Evolutionary conservation across 2,113 vertebrate genomes (phyloP).

Genomic region (Rhizomys pruinosus): DNA sequence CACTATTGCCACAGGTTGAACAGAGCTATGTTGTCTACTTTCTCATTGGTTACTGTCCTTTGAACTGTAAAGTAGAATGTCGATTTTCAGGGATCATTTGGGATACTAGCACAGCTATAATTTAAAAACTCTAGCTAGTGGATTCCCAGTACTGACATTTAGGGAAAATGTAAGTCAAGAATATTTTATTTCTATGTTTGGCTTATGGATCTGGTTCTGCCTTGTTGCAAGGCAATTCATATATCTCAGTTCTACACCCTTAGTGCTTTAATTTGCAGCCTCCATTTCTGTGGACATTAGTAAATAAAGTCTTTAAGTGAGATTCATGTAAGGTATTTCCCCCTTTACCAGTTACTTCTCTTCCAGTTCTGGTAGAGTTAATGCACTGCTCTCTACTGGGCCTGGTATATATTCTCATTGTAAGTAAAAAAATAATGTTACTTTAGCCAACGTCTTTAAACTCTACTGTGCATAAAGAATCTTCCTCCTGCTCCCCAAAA

Average conservation of each 20-base stretch:
- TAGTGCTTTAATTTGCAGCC: neutral
- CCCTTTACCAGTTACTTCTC: too few relatives aligned
- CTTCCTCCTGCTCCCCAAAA: neutral
- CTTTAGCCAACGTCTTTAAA: neutral
- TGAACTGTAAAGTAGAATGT: neutral
- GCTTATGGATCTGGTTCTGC: neutral
- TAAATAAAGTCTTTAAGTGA: neutral
- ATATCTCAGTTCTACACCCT: neutral
- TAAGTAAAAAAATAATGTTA: neutral
- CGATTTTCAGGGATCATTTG: slow-evolving; percentile 30
- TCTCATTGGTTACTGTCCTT: neutral
- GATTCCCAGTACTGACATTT: neutral
- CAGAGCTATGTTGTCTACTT: neutral
- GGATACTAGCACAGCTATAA: neutral
- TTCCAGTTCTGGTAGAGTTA: neutral
- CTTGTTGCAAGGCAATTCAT: slow-evolving; percentile 25
- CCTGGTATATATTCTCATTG: neutral
- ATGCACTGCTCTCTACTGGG: neutral
- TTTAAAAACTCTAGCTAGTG: slow-evolving; percentile 15
- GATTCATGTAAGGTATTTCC: neutral
- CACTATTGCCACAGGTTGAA: neutral
- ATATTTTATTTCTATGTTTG: slow-evolving; percentile 13
- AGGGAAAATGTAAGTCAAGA: neutral
- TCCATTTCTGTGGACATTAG: neutral
- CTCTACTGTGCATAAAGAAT: neutral